Evolutionary conservation across 2,888 invertebrate genomes (phyloP).

Genomic region (Congeria kusceri): DNA sequence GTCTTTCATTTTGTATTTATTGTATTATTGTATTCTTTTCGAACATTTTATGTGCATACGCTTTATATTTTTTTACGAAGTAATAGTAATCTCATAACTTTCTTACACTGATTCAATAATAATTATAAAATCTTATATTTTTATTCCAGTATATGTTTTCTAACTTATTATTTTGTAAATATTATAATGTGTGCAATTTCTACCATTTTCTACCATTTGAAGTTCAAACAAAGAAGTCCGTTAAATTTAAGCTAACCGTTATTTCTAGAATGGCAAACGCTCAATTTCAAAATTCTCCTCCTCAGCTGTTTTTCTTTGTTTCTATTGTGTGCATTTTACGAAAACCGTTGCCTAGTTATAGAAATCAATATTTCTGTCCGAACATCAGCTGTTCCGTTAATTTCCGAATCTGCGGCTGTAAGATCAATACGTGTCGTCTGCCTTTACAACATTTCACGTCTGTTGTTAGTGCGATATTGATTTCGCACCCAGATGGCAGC

Average conservation of each 20-base stretch:
- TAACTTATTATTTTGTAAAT: background rate
- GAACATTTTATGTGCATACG: too few relatives aligned
- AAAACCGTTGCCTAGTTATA: slow-evolving; percentile 54
- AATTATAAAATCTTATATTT: too few relatives aligned
- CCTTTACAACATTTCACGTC: background rate
- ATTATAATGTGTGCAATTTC: background rate
- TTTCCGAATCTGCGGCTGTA: slow-evolving; percentile 15
- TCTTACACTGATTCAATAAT: too few relatives aligned
- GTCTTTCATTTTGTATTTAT: too few relatives aligned
- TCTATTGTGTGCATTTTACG: slow-evolving; percentile 13
- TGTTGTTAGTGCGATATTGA: slow-evolving; percentile 40
- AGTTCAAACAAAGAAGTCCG: background rate
- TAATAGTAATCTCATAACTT: too few relatives aligned
- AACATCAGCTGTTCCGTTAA: slow-evolving; percentile 23
- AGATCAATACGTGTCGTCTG: slow-evolving; percentile 41
- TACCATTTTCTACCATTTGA: background rate
- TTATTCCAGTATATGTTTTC: background rate
- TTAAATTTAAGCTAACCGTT: slow-evolving; percentile 13
- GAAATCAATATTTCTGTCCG: slow-evolving; percentile 41
- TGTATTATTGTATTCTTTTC: too few relatives aligned
- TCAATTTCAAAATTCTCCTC: slow-evolving; percentile 7
- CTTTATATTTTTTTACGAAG: too few relatives aligned
- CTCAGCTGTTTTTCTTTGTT: slow-evolving; percentile 30
- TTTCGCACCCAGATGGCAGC: background rate
- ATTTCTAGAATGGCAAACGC: slow-evolving; percentile 9